Percentiles rank a stretch among this genome's conserved stretches.
Evolutionary conservation across 2,888 invertebrate species (phyloP).

Genomic region (Monochamus alternatus): DNA sequence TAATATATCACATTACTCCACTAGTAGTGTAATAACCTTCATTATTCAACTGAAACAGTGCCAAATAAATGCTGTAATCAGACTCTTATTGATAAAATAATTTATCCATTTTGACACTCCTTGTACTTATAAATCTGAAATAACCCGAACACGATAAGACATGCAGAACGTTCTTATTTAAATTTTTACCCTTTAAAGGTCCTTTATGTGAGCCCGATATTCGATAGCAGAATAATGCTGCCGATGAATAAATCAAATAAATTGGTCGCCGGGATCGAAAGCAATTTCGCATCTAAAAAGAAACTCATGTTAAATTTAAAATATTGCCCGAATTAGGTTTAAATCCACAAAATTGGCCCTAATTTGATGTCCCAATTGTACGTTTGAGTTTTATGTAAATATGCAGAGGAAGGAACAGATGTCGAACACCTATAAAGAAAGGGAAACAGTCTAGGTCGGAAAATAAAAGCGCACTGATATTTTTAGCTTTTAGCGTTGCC

Average conservation of each 20-base stretch:
- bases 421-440: background rate
- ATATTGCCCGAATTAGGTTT: background rate
- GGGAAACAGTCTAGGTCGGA: background rate
- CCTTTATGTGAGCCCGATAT: background rate
- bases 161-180: too few relatives aligned
- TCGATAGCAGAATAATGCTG: background rate
- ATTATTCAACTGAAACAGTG: too few relatives aligned
- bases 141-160: too few relatives aligned
- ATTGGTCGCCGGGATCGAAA: background rate
- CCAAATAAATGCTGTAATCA: too few relatives aligned
- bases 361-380: background rate
- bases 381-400: background rate
- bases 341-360: background rate
- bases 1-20: too few relatives aligned
- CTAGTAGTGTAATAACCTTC: too few relatives aligned
- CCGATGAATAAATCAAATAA: background rate
- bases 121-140: too few relatives aligned
- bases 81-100: too few relatives aligned
- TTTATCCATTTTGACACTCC: too few relatives aligned
- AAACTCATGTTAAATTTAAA: slow-evolving; percentile 1
- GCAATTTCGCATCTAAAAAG: background rate
- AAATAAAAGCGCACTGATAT: too few relatives aligned
- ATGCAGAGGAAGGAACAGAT: background rate
- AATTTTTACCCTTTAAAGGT: too few relatives aligned
- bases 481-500: too few relatives aligned